Percentiles rank a stretch among this genome's conserved stretches.
phyloP scores from a whole-genome alignment of 2,888 invertebrate genomes.

The Polydrusus tereticollis region DNA sequence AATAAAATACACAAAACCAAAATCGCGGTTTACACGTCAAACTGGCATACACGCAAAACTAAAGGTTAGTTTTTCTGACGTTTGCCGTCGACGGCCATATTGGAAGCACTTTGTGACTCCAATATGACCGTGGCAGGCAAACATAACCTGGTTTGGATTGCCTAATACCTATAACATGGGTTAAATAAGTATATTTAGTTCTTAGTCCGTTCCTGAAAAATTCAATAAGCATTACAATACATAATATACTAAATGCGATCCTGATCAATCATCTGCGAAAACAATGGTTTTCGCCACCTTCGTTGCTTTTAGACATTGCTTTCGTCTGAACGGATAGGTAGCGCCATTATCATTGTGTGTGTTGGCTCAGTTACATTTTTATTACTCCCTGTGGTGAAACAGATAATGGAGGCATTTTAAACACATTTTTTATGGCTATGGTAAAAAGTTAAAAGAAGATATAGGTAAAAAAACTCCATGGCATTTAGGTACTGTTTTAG shows the following conservation, averaged over 20 bases:
- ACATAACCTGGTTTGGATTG: no score
- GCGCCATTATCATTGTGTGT: conserved; percentile 28
- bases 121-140: no score
- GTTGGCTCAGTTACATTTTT: conserved; percentile 22
- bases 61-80: no score
- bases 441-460: not conserved
- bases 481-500: no score
- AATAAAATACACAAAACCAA: no score
- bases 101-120: no score
- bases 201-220: conserved; percentile 2
- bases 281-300: conserved; percentile 32
- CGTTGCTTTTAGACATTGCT: conserved; percentile 29
- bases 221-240: conserved; percentile 24
- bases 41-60: no score
- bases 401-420: conserved; percentile 34
- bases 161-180: no score
- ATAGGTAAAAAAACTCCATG: not conserved
- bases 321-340: conserved; percentile 32
- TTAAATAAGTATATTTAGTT: no score
- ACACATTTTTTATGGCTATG: not conserved
- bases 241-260: conserved; percentile 9
- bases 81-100: no score
- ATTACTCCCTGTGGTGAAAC: conserved; percentile 10
- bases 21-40: no score
- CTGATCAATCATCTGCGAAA: conserved; percentile 27